Percentiles rank a stretch among this genome's conserved stretches.
phyloP scores from a whole-genome alignment of 2,797 vertebrate genomes.

The Periophthalmus magnuspinnatus region DNA sequence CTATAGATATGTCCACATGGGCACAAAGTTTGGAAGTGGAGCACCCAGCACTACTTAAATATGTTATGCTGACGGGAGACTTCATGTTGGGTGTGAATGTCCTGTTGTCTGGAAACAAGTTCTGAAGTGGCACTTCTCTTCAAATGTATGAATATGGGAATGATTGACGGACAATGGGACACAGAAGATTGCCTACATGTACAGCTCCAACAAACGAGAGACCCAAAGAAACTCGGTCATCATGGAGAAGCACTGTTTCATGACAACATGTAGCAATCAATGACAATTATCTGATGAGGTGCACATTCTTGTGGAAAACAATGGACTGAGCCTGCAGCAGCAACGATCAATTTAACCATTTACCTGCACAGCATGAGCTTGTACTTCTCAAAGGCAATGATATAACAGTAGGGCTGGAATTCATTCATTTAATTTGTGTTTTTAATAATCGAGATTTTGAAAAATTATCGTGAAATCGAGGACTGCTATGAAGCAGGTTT shows the following conservation, averaged over 20 bases:
- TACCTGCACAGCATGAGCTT: neutral
- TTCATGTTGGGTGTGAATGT: neutral
- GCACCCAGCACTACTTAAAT: neutral
- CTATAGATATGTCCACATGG: neutral
- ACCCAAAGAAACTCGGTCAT: no score
- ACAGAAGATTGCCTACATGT: no score
- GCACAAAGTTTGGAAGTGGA: neutral
- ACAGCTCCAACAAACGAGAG: no score
- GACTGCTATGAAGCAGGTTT: no score
- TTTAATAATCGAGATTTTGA: no score
- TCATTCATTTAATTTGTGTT: no score
- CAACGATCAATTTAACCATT: neutral
- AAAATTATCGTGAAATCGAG: no score
- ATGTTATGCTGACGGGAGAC: neutral
- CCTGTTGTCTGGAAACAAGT: neutral
- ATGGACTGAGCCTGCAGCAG: neutral
- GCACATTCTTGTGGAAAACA: neutral
- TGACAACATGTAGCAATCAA: neutral
- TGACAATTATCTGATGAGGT: neutral
- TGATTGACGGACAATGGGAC: no score
- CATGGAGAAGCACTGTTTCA: no score
- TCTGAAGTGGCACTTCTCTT: no score
- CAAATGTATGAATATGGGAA: no score
- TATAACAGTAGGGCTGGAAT: neutral
- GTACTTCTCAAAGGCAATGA: neutral